Evolutionary conservation across 2,797 vertebrate species (phyloP).

Genomic region (Pelochelys cantorii): DNA sequence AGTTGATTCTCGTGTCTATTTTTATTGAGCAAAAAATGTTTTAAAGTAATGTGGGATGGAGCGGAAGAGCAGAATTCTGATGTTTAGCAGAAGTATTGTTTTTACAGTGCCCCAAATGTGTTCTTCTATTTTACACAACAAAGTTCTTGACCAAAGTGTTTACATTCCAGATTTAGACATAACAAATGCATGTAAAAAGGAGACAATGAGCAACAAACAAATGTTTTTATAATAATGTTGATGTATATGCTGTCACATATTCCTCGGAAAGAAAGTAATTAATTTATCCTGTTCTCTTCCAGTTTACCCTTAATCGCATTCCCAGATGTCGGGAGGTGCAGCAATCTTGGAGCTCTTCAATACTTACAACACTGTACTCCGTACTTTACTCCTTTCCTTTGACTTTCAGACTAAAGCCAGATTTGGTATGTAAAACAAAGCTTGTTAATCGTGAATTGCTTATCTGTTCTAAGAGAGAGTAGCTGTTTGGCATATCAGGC

Average conservation of each 20-base stretch:
- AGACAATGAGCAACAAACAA: neutral
- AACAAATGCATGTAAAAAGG: neutral
- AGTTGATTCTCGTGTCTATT: neutral
- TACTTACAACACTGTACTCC: slow-evolving; percentile 86
- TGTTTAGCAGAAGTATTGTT: neutral
- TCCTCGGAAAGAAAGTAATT: neutral
- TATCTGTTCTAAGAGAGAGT: neutral
- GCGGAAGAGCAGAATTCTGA: accelerated
- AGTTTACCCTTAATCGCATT: slow-evolving; percentile 90
- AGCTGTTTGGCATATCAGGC: neutral
- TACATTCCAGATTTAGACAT: neutral
- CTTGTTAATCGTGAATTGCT: slow-evolving; percentile 7
- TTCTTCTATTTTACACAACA: neutral
- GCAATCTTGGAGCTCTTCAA: slow-evolving; percentile 91
- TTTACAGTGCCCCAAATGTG: neutral
- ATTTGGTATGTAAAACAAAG: slow-evolving; percentile 87
- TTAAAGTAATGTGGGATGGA: neutral
- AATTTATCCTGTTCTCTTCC: slow-evolving; percentile 46
- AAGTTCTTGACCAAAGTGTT: neutral
- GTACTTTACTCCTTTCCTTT: slow-evolving; percentile 84
- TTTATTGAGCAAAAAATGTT: neutral
- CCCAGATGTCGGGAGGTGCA: slow-evolving; percentile 93
- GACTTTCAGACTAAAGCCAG: slow-evolving; percentile 87
- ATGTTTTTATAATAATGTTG: neutral
- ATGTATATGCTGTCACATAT: neutral